These are phyloP conservation scores for Mythimna lalbum DNA, from an alignment of 2,888 invertebrate species.

Conservation along the genomic window DNA sequence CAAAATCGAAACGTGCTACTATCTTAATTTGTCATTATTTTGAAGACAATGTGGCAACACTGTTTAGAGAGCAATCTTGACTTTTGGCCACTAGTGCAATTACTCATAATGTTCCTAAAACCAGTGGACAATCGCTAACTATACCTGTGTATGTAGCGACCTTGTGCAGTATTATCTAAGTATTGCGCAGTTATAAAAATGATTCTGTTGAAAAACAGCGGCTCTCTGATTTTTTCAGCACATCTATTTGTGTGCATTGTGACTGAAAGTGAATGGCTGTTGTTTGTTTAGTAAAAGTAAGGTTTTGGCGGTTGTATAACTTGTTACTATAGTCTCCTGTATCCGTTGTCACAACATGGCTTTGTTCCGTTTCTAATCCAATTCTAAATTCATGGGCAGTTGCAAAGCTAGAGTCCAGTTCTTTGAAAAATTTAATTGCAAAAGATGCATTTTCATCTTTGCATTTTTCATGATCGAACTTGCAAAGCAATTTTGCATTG, in stretches of 20 bases:
- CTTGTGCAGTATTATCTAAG: conserved; percentile 65
- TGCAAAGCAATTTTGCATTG: conserved; percentile 12
- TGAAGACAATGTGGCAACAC: conserved; percentile 30
- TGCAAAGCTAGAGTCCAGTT: neutral
- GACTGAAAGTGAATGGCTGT: conserved; percentile 54
- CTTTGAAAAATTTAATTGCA: conserved; percentile 2
- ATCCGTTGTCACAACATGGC: neutral
- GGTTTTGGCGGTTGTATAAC: neutral
- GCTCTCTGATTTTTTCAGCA: conserved; percentile 47
- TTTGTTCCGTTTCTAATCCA: conserved; percentile 9
- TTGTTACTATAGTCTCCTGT: neutral
- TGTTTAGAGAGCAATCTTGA: conserved; percentile 45
- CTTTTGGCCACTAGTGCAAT: conserved; percentile 47
- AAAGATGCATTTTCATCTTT: neutral
- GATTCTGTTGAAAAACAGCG: conserved; percentile 52
- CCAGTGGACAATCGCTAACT: conserved; percentile 47
- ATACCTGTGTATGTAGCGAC: conserved; percentile 49
- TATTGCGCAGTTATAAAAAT: conserved; percentile 65
- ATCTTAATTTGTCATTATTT: conserved; percentile 3
- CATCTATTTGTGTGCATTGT: conserved; percentile 47
- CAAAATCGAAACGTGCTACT: conserved; percentile 6
- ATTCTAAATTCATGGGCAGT: neutral
- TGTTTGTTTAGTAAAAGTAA: conserved; percentile 35
- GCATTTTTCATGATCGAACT: conserved; percentile 11
- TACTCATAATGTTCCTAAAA: conserved; percentile 56